Base-by-base conservation (phyloP, 2,888 invertebrate genomes). In the Desoria tigrina region DNA sequence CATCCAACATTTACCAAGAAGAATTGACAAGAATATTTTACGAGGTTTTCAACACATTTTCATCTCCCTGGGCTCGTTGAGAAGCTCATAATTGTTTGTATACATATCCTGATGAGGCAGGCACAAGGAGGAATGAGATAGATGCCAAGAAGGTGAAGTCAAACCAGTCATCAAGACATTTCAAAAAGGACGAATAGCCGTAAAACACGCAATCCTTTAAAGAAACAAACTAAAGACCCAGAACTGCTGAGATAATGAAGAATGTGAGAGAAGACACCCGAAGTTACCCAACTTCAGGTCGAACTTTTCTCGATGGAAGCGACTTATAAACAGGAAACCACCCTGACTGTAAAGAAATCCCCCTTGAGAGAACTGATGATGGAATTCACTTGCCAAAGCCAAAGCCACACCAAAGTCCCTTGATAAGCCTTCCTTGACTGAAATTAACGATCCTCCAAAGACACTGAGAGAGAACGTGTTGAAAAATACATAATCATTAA, bases 141-240 rank as follows among this genome's bases (percentile, higher is more conserved):
- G 45, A 45, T 45, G 45, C 45, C 45, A 45, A 45, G 45, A 45
- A 45, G 45, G 45, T n/a, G 45, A 45, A 45, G 45, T 45, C 6
- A 45, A 45, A 45, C 45, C 21, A 45, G 45, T 45, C 45, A 45
- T 45, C 45, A 45, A 16, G 45, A 6, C 45, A 45, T 45, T 45
- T 21, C 42, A 57, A 27, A 56, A 27, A 23, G 57, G 57, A 63
- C 63, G 63, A 63, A 63, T 63, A 63, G 63, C 63, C 54, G 51
- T 45, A 57, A 51, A 42, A 42, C 63, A 63, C 63, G 63, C 63
- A 39, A 63, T 42, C 55, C 45, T 42, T 3, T 23, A 26, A 16
- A 51, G 21, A 51, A 26, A 51, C 24, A 16, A 26, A 51, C 23
- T 14, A 27, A 27, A 51, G 11, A 24, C 4, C 49, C 49, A 49